Evolutionary conservation across 2,888 invertebrate species (phyloP).

Genomic region (Emmelina monodactyla): DNA sequence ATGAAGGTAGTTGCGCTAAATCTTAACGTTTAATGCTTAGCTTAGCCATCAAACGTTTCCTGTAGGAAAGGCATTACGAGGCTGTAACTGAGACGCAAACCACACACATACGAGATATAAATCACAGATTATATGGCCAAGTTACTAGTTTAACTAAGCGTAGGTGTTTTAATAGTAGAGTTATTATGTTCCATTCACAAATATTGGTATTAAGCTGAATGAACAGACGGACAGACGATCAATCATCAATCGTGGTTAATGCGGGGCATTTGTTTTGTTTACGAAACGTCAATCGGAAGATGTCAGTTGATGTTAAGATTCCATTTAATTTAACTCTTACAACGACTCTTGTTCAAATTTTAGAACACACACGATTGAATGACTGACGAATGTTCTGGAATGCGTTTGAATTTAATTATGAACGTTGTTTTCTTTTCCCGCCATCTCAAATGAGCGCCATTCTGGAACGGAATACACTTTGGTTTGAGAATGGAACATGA

Average conservation of each 20-base stretch:
- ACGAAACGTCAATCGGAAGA: constrained; percentile 26
- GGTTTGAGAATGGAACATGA: constrained; percentile 36
- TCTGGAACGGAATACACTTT: constrained; percentile 28
- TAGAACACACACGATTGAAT: neutral
- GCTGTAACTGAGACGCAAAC: too few species aligned
- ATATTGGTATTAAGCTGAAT: constrained; percentile 27
- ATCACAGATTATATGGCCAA: too few species aligned
- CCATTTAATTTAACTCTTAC: neutral
- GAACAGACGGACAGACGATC: constrained; percentile 28
- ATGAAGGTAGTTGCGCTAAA: too few species aligned
- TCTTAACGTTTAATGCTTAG: too few species aligned
- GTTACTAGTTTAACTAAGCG: too few species aligned
- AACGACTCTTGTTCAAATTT: neutral
- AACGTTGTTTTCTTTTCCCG: neutral
- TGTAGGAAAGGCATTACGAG: too few species aligned
- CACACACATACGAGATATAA: too few species aligned
- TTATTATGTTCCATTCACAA: constrained; percentile 29
- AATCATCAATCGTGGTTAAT: constrained; percentile 42
- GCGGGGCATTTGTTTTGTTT: constrained; percentile 46
- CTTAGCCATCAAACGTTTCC: too few species aligned
- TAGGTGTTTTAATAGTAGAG: constrained; percentile 24
- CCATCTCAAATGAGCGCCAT: constrained; percentile 2
- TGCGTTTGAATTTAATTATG: neutral
- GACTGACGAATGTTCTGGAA: neutral
- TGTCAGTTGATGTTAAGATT: constrained; percentile 6